Evolutionary conservation across 2,888 invertebrate species (phyloP), one percentile per base, ranked within the genome.

Genomic region (Nymphalis urticae): DNA sequence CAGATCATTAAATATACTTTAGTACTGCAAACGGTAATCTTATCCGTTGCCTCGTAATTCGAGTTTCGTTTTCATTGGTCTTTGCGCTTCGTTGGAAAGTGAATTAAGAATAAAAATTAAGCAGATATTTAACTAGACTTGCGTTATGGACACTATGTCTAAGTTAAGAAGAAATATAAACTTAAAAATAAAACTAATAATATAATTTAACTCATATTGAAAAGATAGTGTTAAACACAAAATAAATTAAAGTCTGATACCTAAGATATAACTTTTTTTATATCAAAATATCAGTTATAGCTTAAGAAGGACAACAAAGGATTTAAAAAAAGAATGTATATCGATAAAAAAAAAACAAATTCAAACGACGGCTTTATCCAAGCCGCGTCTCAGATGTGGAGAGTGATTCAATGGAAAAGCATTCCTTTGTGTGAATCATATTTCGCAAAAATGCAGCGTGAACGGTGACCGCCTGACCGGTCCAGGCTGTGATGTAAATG

Each of bases 341-440:
- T 32, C 27, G 6, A 32, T 32, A 32, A 36, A 56, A 24, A n/a
- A 27, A 16, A 58, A 58, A 36, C 17, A 58, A 58, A 36, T 16
- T 24, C 1, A n/a, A 32, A 58, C 9, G 17, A 36, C 58, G 19
- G 60, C 51, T 53, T 66, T 54, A 60, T 47, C 13, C 48, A 48
- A n/a, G 17, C 56, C 42, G 59, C 48, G 53, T 53, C 53, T 58
- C 59, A 24, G 64, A 72, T 63, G 48, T 66, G 56, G 64, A 36
- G 69, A n/a, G 73, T 86, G 86, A 87, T 81, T 88, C 88, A 88
- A 85, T 84, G 81, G 82, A 79, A 82, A 85, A 81, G 80, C 82
- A 88, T 86, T 84, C 81, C 79, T 73, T 66, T 69, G 70, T 75
- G 67, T 89, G 88, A 89, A 72, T 89, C 89, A 88, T 76, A 79